Base-by-base conservation (phyloP, 2,113 vertebrate species). In the Orientallactaga bullata region DNA sequence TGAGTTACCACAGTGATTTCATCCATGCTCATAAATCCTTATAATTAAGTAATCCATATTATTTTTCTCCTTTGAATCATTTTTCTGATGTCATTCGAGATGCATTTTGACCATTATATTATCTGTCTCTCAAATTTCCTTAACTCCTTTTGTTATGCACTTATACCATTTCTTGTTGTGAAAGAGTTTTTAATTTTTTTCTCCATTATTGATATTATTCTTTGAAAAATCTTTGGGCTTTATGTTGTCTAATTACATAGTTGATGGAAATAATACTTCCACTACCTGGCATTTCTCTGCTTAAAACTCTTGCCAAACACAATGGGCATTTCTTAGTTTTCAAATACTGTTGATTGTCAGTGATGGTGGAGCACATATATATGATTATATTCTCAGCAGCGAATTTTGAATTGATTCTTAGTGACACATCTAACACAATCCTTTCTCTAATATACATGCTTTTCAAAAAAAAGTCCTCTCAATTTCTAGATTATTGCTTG, bases 381-480 rank as follows among this genome's bases (percentile, higher is more conserved):
- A 28, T 74, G 69, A 68, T 28, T 23, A 74, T 42, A 28, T 51
- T 82, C 17, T 93, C 47, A 71, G 24, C 16, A 42, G 32, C 28
- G 21, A 85, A 94, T 83, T 89, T 60, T 84, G n/a, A 95, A 77
- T 74, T 32, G n/a, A 28, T 7, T 86, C 32, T 84, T 66, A 80
- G 24, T 79, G 35, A 51, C 3, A 51, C 16, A 61, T 63, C 26
- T 65, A 60, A 0, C 55, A 65, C 66, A 24, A 4, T 76, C 37
- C 11, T 88, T 30, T 82, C 11, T 35, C 12, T 16, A 4, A 63
- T 26, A n/a, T 26, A 58, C 9, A 6, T 55, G 51, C 17, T 55
- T 69, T 32, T 0, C 17, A 83, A 72, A 10, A 55, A 55, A 60
- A 26, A 2, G 4, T 68, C n/a, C 69, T 7, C 78, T 39, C 21